Evolutionary conservation across 1,140 invertebrate genomes (phyloP), one percentile per base, ranked within the genome.

Genomic region (Metopolophium dirhodum): DNA sequence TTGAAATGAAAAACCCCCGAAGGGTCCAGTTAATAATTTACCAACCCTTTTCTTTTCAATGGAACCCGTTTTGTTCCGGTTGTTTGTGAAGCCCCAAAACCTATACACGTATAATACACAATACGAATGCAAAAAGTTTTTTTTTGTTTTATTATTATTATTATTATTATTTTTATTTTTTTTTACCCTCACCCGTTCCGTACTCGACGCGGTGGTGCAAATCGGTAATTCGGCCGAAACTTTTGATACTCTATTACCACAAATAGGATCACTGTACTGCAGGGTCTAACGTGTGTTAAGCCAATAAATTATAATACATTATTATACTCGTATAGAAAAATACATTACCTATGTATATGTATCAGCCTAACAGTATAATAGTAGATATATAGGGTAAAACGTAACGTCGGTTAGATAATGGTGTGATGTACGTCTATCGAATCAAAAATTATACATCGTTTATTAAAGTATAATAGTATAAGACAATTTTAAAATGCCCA

Each of bases 21-120:
- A 93, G 91, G 91, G 91, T 85, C 51, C 91, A 93, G 91, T 93
- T 93, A 93, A 93, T 93, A 93, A 93, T 93, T 93, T 93, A 85
- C 91, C 91, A 93, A 93, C 91, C 91, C 91, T 93, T 93, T 92
- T 82, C 82, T 93, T 93, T 93, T 85, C 91, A 93, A 93, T 86
- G 82, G 3, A 93, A 85, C 91, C 82, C 91, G 91, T 86, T 93
- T 93, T 93, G 82, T 93, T 93, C 91, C 91, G 91, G 91, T 86
- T 85, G 91, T 93, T 86, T 83, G 77, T 22, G 82, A 35, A 54
- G 41, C 91, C 91, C 77, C 26, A 93, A 51, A 93, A 85, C n/a
- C 49, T 77, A n/a, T 77, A 91, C 35, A 49, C 45, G 26, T 90
- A 90, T 54, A 90, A 30, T 23, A 54, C 35, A 92, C 77, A 92